Percentiles rank a stretch among this genome's conserved stretches.
Evolutionary conservation across 2,888 invertebrate genomes (phyloP).

Genomic region (Sesia apiformis): DNA sequence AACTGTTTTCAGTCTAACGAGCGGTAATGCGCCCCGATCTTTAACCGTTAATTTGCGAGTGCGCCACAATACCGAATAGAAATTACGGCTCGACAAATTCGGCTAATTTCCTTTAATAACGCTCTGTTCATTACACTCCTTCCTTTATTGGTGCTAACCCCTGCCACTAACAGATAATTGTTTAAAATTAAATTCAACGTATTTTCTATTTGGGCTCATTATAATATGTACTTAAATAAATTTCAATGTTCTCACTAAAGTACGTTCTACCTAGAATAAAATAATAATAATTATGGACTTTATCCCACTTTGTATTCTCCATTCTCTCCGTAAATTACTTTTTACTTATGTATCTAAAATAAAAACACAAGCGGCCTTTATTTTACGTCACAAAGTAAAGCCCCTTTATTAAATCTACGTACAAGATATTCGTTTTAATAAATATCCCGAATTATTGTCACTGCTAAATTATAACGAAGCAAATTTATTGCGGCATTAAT

Average conservation of each 20-base stretch:
- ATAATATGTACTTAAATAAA: too few species aligned
- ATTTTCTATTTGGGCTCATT: too few species aligned
- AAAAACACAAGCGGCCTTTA: too few species aligned
- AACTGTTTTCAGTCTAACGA: slow-evolving; percentile 54
- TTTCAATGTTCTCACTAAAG: too few species aligned
- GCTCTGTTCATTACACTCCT: slow-evolving; percentile 36
- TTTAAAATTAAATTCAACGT: slow-evolving; percentile 16
- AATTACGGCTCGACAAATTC: slow-evolving; percentile 25
- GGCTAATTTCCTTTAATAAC: slow-evolving; percentile 41
- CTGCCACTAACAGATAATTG: slow-evolving; percentile 28
- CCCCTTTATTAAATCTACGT: slow-evolving; percentile 11
- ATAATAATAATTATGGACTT: too few species aligned
- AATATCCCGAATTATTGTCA: slow-evolving; percentile 7
- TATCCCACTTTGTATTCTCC: too few species aligned
- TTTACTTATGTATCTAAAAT: too few species aligned
- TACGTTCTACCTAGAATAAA: too few species aligned
- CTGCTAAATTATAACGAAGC: slow-evolving; percentile 39
- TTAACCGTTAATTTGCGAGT: slow-evolving; percentile 23
- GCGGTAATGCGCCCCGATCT: slow-evolving; percentile 36
- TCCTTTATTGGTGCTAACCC: slow-evolving; percentile 28
- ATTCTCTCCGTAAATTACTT: too few species aligned
- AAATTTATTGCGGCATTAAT: slow-evolving; percentile 52
- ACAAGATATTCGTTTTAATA: slow-evolving; percentile 29
- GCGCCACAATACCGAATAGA: slow-evolving; percentile 38
- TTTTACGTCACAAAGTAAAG: not conserved